Conservation (phyloP, 2,113 vertebrate genomes). For the Odobenus rosmarus region DNA sequence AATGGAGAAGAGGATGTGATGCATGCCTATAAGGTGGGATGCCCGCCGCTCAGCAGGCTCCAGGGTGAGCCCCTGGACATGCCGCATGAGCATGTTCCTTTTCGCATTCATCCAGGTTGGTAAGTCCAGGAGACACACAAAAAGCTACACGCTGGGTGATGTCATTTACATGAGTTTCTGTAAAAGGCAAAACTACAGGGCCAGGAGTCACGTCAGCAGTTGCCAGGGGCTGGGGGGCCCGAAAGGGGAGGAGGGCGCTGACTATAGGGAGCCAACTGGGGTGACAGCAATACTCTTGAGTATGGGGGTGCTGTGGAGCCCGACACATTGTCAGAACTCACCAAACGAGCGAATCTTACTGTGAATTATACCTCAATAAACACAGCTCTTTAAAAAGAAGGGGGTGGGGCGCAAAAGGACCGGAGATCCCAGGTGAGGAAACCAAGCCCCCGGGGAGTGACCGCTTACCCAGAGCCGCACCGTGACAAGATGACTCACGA, state of each 20-base stretch:
- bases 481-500: neutral
- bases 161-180: neutral
- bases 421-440: neutral
- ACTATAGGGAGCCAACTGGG: neutral
- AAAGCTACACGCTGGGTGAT: neutral
- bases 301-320: rapidly evolving
- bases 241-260: rapidly evolving
- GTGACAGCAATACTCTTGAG: neutral
- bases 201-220: neutral
- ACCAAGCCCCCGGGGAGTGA: neutral
- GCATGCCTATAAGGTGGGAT: rapidly evolving
- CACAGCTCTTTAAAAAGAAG: neutral
- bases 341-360: rapidly evolving
- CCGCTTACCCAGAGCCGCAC: neutral
- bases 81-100: rapidly evolving
- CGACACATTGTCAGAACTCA: neutral
- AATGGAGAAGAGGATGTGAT: neutral
- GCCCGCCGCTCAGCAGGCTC: no score
- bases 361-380: neutral
- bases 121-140: neutral
- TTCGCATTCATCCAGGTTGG: no score
- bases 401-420: rapidly evolving
- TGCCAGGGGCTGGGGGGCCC: neutral
- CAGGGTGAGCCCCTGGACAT: rapidly evolving
- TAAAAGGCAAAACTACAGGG: neutral